phyloP scores from a whole-genome alignment of 1,140 invertebrate genomes.

The Panagrolaimus sp. region DNA sequence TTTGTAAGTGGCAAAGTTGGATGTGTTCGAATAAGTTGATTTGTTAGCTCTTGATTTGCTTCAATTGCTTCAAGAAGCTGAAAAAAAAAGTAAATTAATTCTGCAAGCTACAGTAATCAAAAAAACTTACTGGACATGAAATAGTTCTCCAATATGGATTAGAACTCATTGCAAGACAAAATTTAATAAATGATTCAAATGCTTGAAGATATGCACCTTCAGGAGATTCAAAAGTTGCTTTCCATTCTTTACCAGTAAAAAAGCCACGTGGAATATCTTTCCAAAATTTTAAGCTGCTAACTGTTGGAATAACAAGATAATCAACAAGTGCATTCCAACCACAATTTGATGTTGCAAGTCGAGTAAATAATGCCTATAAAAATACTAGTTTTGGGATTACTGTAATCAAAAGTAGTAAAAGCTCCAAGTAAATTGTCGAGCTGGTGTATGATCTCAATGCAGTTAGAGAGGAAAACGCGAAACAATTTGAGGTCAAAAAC shows the following conservation, averaged over 20 bases:
- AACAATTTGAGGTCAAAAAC: no score
- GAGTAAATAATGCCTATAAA: constrained; percentile 4
- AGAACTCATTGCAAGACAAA: neutral
- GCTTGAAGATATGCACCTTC: neutral
- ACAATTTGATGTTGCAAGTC: neutral
- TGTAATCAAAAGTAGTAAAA: no score
- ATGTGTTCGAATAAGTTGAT: neutral
- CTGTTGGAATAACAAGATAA: neutral
- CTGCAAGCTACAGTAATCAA: no score
- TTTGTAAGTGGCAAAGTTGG: neutral
- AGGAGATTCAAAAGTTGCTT: neutral
- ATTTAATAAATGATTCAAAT: neutral
- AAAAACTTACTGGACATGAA: constrained; percentile 5
- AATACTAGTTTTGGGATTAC: no score
- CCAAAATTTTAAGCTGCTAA: neutral
- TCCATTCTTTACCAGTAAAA: constrained; percentile 3
- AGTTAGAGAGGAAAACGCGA: no score
- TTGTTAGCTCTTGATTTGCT: neutral
- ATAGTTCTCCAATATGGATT: constrained; percentile 6
- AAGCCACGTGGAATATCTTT: neutral
- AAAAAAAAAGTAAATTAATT: no score
- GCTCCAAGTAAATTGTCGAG: no score
- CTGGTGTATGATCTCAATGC: no score
- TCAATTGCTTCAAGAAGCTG: constrained; percentile 4
- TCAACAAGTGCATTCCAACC: constrained; percentile 7